phyloP scores from a whole-genome alignment of 2,113 vertebrate genomes.

The Tautogolabrus adspersus region DNA sequence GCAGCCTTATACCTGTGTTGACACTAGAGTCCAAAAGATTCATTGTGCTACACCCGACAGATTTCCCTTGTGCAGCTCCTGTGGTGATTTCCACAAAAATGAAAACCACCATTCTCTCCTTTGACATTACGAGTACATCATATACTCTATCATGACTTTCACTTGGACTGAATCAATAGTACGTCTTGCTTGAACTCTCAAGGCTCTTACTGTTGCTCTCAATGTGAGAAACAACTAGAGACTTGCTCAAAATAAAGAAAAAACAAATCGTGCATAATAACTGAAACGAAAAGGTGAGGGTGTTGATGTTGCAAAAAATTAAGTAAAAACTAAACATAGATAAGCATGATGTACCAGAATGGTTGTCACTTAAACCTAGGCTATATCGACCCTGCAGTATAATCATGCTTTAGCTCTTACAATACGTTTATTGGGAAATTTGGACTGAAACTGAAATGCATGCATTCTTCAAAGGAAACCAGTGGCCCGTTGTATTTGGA shows the following conservation, averaged over 20 bases:
- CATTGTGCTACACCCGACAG: neutral
- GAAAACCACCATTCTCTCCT: neutral
- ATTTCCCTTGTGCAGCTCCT: constrained; percentile 18
- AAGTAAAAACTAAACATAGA: too few species aligned
- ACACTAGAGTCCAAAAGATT: neutral
- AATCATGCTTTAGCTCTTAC: too few species aligned
- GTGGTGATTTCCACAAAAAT: neutral
- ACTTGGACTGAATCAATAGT: neutral
- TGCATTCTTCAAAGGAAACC: too few species aligned
- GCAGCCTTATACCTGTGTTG: constrained; percentile 17
- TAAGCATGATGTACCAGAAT: too few species aligned
- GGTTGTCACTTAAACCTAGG: too few species aligned
- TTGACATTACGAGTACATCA: neutral
- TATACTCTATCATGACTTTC: neutral
- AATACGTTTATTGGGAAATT: too few species aligned
- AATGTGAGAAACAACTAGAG: neutral
- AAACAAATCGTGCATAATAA: neutral
- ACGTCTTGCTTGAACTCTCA: neutral
- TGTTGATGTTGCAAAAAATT: too few species aligned
- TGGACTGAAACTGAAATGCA: too few species aligned
- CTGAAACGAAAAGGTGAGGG: too few species aligned
- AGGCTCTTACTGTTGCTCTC: neutral
- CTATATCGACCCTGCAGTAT: too few species aligned
- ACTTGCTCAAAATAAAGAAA: neutral
- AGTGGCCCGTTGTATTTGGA: too few species aligned